Evolutionary conservation across 1,140 invertebrate species (phyloP), one percentile per base, ranked within the genome.

Genomic region (Aradophagus sp.): DNA sequence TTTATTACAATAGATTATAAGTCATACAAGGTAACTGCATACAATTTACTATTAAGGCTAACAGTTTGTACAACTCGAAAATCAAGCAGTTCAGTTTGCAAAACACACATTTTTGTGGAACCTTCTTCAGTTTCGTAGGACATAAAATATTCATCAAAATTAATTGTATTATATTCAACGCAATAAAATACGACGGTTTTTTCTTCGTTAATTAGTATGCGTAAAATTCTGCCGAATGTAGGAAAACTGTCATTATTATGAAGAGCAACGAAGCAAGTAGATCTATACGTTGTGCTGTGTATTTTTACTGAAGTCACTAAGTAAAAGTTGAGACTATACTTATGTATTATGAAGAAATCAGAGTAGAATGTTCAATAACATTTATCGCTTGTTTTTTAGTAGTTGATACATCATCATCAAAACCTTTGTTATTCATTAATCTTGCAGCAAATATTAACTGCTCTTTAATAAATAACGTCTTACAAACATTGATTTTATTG

Each of bases 401-500:
- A 1, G 44, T 36, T 38, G 32, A 26, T 15, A 50, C 38, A 36
- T 50, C 20, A 3, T 6, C 4, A 14, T 50, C 6, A 36, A 50
- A 50, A 15, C 45, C 31, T 35, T 15, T 36, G 26, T 50, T 36
- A n/a, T 15, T 36, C 12, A 50, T 26, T 16, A 36, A 6, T 26
- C 19, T 50, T n/a, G 35, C 1, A 20, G 45, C 45, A 50, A 36
- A 50, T 17, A 50, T 38, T 26, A 62, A 36, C 17, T 70, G 50
- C 36, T 56, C 23, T 20, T 53, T 56, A 20, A 20, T 35, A 19
- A 26, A 38, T 5, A 70, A 23, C 6, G 50, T 63, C 29, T 44
- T 36, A 29, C 41, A 50, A n/a, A 41, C 23, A 58, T 70, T 63
- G 15, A 15, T 45, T 31, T 20, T 45, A 38, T 31, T 48, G 19